Evolutionary conservation across 2,113 vertebrate species (phyloP), one percentile per base, ranked within the genome.

Genomic region (Menidia beryllina): DNA sequence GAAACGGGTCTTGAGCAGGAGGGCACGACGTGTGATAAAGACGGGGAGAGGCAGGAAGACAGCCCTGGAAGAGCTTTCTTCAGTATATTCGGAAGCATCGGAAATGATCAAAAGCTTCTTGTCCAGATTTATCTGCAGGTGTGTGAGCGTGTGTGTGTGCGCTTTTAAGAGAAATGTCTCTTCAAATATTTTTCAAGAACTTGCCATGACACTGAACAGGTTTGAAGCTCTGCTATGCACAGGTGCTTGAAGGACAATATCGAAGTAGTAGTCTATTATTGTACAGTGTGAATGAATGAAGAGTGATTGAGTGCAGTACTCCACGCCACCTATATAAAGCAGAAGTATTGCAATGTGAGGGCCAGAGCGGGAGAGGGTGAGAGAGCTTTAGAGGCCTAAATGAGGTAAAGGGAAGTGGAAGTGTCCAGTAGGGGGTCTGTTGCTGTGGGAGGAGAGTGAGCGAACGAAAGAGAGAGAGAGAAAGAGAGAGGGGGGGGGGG

Each of bases 351-450:
- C 82, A 78, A 79, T 75, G 88, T 76, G 82, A 87, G 84, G 68
- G 84, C 51, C 39, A 48, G 82, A 75, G 84, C 74, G 69, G 77
- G 77, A 55, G 82, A 57, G 79, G 67, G 72, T 30, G 76, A 80
- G 66, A 74, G 83, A 76, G 79, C 73, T 77, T 80, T 84, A 83
- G 76, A 90, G 84, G 75, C 78, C 84, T 86, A 88, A 86, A 86
- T 83, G 90, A 84, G 84, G 86, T 79, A 83, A 83, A 73, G 83
- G 89, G 84, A 90, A 94, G 95, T 95, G 92, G 93, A 94, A 94
- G 94, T 92, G 94, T 96, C 95, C 95, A 93, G 94, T 94, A 95
- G 94, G 95, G 94, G 92, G 90, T 83, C 81, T 77, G 61, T 66
- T 79, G 74, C 81, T 81, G 85, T 86, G 82, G 93, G 93, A 95